phyloP scores from a whole-genome alignment of 2,113 vertebrate species.

The Dendrocopos noguchii region DNA sequence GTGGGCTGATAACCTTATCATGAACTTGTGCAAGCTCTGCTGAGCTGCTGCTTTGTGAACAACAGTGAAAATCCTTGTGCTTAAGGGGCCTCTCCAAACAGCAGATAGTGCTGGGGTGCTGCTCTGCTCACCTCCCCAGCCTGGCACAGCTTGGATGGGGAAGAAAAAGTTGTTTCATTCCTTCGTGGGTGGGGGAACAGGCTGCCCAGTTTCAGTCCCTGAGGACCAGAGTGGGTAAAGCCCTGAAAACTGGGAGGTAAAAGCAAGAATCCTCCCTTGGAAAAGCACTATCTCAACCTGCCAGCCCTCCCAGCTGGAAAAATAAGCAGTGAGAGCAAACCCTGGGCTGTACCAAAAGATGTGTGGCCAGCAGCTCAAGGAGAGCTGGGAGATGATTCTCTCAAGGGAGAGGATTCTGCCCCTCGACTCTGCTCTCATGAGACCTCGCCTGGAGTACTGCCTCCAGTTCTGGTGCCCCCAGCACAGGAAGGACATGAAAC shows the following conservation, averaged over 20 bases:
- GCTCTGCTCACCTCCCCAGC: neutral
- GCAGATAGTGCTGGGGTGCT: rapidly evolving
- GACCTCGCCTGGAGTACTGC: no score
- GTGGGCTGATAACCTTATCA: neutral
- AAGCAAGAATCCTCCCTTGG: neutral
- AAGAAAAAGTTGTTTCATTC: neutral
- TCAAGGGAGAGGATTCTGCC: no score
- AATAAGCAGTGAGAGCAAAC: neutral
- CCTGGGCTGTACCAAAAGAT: no score
- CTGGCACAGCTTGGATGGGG: neutral
- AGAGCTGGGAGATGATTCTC: no score
- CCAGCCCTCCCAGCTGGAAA: neutral
- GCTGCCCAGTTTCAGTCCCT: neutral
- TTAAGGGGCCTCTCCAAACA: neutral
- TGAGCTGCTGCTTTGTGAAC: neutral
- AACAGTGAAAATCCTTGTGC: neutral
- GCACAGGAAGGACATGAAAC: no score
- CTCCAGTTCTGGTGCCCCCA: no score
- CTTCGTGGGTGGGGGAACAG: rapidly evolving
- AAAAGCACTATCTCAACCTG: neutral
- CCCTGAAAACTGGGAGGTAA: neutral
- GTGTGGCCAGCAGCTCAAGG: no score
- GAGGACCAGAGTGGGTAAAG: neutral
- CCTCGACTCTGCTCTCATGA: no score
- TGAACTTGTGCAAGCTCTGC: neutral